Evolutionary conservation across 2,797 vertebrate genomes (phyloP), one percentile per base, ranked within the genome.

Genomic region (Silurus lanzhouensis): DNA sequence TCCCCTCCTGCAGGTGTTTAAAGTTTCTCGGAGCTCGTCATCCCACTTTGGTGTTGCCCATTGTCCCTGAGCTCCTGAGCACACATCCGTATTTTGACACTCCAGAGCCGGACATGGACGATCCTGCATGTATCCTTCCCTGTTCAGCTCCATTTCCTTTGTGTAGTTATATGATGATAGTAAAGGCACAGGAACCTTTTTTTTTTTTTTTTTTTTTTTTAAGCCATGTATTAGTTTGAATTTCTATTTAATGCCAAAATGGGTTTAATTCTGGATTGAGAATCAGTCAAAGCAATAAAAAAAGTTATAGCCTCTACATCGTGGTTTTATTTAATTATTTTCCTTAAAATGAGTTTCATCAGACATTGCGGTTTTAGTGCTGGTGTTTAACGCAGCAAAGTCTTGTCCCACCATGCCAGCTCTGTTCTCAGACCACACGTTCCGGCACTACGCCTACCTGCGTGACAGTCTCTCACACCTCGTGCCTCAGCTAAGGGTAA

Each of bases 51-150:
- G 98, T 99, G 48, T 92, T 99, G 61, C 98, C 98, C 0, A 92
- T 99, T 81, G 98, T 99, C 38, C 98, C 98, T 0, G 98, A 99
- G 86, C 94, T 99, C 79, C 95, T 99, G 91, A 99, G 97, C 90
- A 99, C 97, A 0, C 98, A 99, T 87, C 98, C 98, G 0, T 99
- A 98, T 90, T 99, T 99, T 12, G 98, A 99, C 91, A 99, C 98
- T 0, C 98, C 98, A 0, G 98, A 99, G 68, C 98, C 98, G 0
- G 97, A 99, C 91, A 99, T 99, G 98, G 98, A 99, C 13, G 98
- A 99, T 67, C 98, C 98, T 14, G 98, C 98, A 20, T 99, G 98
- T 99, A 99, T 99, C 98, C 94, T 95, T 12, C 48, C 8, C 13
- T 27, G 9, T 83, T 74, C 14, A 27, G 61, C 19, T 44, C 31